Base-by-base conservation (phyloP, 1,140 invertebrate species). In the Zaprionus kolodkinae region DNA sequence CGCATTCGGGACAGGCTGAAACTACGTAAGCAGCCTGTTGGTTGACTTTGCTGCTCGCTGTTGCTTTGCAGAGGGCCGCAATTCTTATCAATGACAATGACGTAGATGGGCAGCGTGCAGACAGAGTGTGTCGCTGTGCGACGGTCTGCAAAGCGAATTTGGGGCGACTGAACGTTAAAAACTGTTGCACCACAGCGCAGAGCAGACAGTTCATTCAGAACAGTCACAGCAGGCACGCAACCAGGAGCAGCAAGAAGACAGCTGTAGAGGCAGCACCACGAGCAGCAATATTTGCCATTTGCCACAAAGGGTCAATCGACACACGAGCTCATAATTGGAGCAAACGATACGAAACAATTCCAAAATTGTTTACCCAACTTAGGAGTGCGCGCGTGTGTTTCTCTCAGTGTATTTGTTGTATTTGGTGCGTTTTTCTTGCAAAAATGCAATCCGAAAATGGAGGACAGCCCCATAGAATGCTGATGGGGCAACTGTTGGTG, bases 131-230 rank as follows among this genome's bases (percentile, higher is more conserved):
- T 33, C 59, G 45, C n/a, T 45, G 40, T 45, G 40, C n/a, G 35
- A n/a, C 56, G 45, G 10, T 25, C 21, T 87, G 84, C 80, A 87
- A 79, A 80, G 17, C 43, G 72, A 63, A 83, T 80, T 88, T 79
- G 85, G 78, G 86, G 78, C 73, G 81, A 85, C 40, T n/a, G 72
- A 72, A 84, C 76, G 75, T 90, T 89, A 89, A 88, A 91, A 92
- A 92, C 87, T 92, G 91, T 92, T 92, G 91, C 91, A 82, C 84
- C 72, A 62, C 68, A 70, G 54, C 73, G 57, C 54, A 71, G 55
- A 66, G 67, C 70, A 74, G 85, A 71, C 91, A 92, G 91, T 92
- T 92, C 87, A 92, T 92, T 92, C 83, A 92, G 91, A 86, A 88
- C 91, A 81, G 71, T 91, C 76, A 70, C 71, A 85, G 83, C 59